Conservation (phyloP, 2,797 vertebrate species). For the Spinus olivaceus region DNA sequence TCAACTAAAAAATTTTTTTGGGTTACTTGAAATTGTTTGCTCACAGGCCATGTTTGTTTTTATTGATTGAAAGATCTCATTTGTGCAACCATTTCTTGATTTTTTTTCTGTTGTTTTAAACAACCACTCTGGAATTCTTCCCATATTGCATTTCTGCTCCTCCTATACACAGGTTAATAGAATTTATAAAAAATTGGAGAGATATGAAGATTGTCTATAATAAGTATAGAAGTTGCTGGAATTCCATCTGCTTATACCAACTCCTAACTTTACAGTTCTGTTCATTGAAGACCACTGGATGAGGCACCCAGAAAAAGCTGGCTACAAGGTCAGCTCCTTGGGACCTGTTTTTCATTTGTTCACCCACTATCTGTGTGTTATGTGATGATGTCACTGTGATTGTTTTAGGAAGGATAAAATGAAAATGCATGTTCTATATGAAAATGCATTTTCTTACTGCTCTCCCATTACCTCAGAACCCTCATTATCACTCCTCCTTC, state of each 20-base stretch:
- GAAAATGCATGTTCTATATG: background rate
- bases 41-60: background rate
- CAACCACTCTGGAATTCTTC: background rate
- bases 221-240: background rate
- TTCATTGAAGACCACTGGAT: background rate
- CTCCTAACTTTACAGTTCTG: background rate
- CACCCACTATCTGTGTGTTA: too few relatives aligned
- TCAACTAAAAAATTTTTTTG: background rate
- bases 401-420: background rate
- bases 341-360: background rate
- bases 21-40: background rate
- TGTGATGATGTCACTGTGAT: background rate
- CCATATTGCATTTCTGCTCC: background rate
- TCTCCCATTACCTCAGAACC: background rate
- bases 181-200: background rate
- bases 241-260: background rate
- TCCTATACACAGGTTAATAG: background rate
- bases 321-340: background rate
- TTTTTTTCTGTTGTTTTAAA: background rate
- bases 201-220: fast-evolving
- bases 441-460: background rate
- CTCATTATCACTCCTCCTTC: background rate
- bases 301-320: background rate
- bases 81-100: background rate
- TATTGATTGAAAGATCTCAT: background rate